Evolutionary conservation across 1,140 invertebrate genomes (phyloP).

Genomic region (Heliconius congener): DNA sequence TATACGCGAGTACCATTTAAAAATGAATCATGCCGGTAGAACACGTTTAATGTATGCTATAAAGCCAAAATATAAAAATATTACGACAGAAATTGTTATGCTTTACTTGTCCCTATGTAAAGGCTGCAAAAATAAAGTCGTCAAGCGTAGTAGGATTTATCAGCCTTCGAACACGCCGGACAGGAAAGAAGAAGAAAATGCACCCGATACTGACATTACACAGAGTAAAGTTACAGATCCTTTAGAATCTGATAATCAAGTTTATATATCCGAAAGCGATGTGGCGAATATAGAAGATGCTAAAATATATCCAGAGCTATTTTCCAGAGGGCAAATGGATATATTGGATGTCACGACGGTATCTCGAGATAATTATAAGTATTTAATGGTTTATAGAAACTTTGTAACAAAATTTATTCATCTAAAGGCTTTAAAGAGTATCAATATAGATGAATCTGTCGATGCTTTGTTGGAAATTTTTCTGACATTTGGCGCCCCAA

Average conservation of each 20-base stretch:
- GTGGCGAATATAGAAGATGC: constrained; percentile 24
- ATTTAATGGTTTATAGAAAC: constrained; percentile 57
- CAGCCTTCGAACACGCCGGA: neutral
- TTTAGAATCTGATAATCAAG: neutral
- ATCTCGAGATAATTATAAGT: constrained; percentile 49
- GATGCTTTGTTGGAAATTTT: constrained; percentile 54
- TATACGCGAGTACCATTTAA: constrained; percentile 49
- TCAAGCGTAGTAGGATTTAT: constrained; percentile 16
- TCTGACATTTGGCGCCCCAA: constrained; percentile 58
- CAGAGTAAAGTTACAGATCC: neutral
- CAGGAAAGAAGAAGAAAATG: neutral
- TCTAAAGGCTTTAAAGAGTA: constrained; percentile 51
- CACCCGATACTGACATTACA: neutral
- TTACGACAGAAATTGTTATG: constrained; percentile 49
- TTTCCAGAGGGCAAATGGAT: constrained; percentile 56
- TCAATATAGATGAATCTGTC: constrained; percentile 45
- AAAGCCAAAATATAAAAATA: constrained; percentile 53
- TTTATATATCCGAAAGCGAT: constrained; percentile 17
- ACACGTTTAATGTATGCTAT: constrained; percentile 48
- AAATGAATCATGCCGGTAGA: constrained; percentile 52
- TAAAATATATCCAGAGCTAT: constrained; percentile 48
- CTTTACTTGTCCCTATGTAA: constrained; percentile 54
- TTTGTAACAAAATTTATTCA: constrained; percentile 53
- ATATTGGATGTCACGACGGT: constrained; percentile 48
- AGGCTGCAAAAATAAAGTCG: constrained; percentile 42